A percentile compares a stretch with the other conserved stretches of the same genome.
phyloP scores from a whole-genome alignment of 2,113 vertebrate genomes.

The Tupaia chinensis region DNA sequence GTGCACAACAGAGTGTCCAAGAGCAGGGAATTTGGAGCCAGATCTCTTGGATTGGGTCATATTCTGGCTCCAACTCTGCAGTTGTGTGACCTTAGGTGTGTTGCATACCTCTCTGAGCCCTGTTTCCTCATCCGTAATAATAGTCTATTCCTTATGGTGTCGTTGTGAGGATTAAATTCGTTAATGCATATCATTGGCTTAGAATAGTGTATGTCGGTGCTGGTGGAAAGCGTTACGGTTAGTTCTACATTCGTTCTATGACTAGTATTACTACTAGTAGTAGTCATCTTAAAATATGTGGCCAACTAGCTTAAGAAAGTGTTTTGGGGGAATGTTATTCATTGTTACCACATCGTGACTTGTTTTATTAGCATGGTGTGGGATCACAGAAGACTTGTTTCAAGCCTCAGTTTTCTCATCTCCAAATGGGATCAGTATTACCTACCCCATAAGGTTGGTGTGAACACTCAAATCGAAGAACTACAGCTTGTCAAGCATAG shows the following conservation, averaged over 20 bases:
- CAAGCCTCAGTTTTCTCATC: neutral
- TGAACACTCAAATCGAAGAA: neutral
- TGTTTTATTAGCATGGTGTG: neutral
- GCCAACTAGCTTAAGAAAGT: neutral
- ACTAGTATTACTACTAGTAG: too few species aligned
- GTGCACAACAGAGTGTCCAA: neutral
- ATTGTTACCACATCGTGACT: neutral
- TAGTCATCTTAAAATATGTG: neutral
- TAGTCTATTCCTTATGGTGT: neutral
- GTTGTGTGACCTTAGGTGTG: neutral
- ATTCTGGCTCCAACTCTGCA: neutral
- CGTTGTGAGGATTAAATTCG: neutral
- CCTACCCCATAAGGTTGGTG: too few species aligned
- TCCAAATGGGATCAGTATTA: neutral
- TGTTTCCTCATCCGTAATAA: neutral
- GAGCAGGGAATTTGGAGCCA: neutral
- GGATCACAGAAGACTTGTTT: neutral
- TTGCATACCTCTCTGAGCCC: neutral
- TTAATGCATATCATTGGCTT: neutral
- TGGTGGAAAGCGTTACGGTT: too few species aligned
- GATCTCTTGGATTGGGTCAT: neutral
- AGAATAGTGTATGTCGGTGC: neutral
- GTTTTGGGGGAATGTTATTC: neutral
- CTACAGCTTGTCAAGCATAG: fast-evolving
- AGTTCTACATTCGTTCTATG: neutral